A percentile compares a stretch with the other conserved stretches of the same genome.
These are phyloP conservation scores for Cyclophora punctaria DNA, from an alignment of 2,888 invertebrate species.

Conservation along the genomic window DNA sequence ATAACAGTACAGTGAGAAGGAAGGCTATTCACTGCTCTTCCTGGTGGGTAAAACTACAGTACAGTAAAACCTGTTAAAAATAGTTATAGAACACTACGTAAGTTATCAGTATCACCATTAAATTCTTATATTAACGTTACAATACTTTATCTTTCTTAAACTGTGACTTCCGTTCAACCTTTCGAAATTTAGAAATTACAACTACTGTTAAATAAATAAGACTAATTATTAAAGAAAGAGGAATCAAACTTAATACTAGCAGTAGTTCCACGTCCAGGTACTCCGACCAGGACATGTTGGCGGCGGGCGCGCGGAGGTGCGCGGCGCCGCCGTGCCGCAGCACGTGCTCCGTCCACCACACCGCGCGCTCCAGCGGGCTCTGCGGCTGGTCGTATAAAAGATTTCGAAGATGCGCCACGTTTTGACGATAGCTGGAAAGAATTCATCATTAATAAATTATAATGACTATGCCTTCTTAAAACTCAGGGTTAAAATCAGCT, in stretches of 20 bases:
- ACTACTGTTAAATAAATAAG: background rate
- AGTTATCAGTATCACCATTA: background rate
- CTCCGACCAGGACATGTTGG: conserved; percentile 29
- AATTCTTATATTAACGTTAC: background rate
- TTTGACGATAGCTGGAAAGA: conserved; percentile 18
- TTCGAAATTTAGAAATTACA: background rate
- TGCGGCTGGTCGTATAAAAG: conserved; percentile 23
- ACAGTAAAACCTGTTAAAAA: no score
- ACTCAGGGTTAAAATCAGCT: no score
- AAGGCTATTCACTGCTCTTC: no score
- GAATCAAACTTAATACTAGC: background rate
- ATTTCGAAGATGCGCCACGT: conserved; percentile 20
- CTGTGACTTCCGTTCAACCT: background rate
- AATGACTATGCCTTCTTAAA: no score
- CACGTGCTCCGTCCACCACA: conserved; percentile 68
- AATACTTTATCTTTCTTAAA: background rate
- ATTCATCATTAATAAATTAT: background rate
- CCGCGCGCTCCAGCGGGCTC: conserved; percentile 29
- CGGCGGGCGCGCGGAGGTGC: conserved; percentile 46
- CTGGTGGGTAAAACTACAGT: no score
- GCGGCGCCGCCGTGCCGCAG: conserved; percentile 47
- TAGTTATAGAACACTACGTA: no score
- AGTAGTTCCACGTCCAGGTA: conserved; percentile 30
- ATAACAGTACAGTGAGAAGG: no score
- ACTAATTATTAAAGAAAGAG: background rate